These are phyloP conservation scores for Polyploca ridens DNA, from an alignment of 2,888 invertebrate genomes.

Conservation along the genomic window DNA sequence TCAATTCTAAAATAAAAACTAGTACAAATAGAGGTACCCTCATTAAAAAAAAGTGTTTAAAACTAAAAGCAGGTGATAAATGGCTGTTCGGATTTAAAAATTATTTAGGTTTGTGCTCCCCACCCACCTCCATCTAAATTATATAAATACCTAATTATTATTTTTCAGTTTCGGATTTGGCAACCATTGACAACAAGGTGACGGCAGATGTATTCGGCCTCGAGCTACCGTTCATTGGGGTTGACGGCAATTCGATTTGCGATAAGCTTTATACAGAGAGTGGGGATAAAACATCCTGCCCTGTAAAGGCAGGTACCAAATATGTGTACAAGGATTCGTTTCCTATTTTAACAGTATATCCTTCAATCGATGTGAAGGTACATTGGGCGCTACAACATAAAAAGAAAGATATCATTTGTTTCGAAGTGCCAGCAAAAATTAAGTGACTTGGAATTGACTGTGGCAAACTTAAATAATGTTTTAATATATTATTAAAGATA, in stretches of 20 bases:
- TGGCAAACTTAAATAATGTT: too few relatives aligned
- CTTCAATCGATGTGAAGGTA: conserved; percentile 80
- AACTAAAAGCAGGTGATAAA: too few relatives aligned
- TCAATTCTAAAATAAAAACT: too few relatives aligned
- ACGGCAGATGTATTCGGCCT: conserved; percentile 77
- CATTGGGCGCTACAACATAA: conserved; percentile 85
- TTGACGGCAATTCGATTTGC: conserved; percentile 88
- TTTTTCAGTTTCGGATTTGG: conserved; percentile 74
- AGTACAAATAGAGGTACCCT: too few relatives aligned
- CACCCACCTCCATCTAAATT: not conserved
- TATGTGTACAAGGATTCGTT: conserved; percentile 84
- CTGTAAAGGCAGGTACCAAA: conserved; percentile 81
- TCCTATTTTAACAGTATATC: conserved; percentile 82
- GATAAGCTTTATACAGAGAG: conserved; percentile 62
- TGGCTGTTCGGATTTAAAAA: too few relatives aligned
- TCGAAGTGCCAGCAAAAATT: conserved; percentile 84
- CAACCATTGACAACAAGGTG: conserved; percentile 83
- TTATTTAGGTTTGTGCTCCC: too few relatives aligned
- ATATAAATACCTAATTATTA: conserved; percentile 14
- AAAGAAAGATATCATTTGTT: conserved; percentile 82
- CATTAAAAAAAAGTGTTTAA: too few relatives aligned
- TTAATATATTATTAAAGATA: too few relatives aligned
- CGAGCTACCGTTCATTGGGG: conserved; percentile 89
- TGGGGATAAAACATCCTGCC: conserved; percentile 84
- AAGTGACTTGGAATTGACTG: not conserved